Conservation (phyloP, 2,113 vertebrate species). For the Strix uralensis region DNA sequence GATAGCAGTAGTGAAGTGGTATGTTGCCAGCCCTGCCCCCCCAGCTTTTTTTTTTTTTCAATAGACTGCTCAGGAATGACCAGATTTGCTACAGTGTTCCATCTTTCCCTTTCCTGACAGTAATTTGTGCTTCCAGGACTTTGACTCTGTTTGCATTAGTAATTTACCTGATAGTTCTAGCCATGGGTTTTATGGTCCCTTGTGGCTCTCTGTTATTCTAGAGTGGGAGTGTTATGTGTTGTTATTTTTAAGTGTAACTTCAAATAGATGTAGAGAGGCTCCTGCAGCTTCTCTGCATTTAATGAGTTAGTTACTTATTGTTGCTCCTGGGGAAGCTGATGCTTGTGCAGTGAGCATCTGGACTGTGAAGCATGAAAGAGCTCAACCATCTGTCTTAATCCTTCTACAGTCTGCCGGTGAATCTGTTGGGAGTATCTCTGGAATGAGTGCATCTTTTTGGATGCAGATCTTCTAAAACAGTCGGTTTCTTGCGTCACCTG, state of each 20-base stretch:
- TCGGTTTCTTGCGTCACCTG: neutral
- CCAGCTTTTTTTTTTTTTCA: neutral
- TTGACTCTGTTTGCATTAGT: neutral
- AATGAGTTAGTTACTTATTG: neutral
- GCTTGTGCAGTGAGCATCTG: conserved; percentile 21
- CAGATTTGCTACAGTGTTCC: neutral
- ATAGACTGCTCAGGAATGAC: neutral
- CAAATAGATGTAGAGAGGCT: neutral
- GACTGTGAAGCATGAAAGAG: neutral
- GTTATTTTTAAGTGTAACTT: neutral
- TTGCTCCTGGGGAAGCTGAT: neutral
- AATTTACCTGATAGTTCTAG: neutral
- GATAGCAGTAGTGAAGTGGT: neutral
- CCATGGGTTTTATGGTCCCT: neutral
- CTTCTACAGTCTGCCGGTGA: neutral
- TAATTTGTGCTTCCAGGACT: neutral
- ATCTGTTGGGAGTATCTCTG: neutral
- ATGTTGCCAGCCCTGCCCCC: neutral
- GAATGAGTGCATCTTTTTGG: neutral
- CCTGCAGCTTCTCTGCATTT: neutral
- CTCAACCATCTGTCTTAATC: conserved; percentile 28
- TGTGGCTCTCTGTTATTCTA: neutral
- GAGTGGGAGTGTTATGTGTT: neutral
- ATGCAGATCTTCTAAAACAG: neutral
- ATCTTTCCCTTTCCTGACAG: neutral